phyloP scores from a whole-genome alignment of 2,113 vertebrate genomes.

The Odocoileus virginianus region DNA sequence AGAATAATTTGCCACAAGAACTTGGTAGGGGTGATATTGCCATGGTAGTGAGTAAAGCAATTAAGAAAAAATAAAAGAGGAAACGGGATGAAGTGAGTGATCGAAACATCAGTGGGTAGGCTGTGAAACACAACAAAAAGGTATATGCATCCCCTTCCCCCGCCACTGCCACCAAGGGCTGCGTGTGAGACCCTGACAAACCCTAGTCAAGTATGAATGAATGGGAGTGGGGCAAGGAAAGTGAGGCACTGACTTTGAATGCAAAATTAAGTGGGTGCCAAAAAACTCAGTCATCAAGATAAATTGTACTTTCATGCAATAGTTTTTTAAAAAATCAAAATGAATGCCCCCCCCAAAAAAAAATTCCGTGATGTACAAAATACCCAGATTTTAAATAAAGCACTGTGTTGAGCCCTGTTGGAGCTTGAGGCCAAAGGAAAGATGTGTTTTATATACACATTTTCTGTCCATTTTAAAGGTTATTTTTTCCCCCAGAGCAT shows the following conservation, averaged over 20 bases:
- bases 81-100: neutral
- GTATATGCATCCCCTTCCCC: neutral
- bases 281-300: neutral
- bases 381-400: neutral
- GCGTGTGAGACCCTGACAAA: neutral
- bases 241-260: no score
- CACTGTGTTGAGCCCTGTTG: rapidly evolving
- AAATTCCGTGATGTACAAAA: neutral
- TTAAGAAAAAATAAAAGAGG: neutral
- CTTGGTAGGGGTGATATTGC: neutral
- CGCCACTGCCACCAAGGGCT: neutral
- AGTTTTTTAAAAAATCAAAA: neutral
- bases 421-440: neutral
- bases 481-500: neutral
- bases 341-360: neutral
- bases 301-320: neutral
- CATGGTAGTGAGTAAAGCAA: neutral
- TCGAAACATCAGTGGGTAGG: neutral
- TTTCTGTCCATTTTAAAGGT: neutral
- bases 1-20: neutral
- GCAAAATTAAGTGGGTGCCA: neutral
- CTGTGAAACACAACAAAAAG: neutral
- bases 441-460: no score
- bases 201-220: neutral
- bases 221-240: rapidly evolving